Conservation (phyloP, 2,888 invertebrate genomes). For the Monoplex corrugatus region DNA sequence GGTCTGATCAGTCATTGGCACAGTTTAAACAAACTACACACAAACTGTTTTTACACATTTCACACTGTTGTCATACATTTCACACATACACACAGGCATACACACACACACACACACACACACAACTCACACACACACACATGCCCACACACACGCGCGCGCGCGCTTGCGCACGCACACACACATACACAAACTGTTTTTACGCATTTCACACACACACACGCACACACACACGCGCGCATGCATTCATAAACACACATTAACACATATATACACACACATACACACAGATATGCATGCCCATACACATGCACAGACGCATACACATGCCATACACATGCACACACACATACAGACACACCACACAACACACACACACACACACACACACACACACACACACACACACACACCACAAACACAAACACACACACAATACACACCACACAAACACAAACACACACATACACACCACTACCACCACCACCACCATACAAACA, state of each 20-base stretch:
- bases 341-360: not conserved
- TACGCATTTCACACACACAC: not conserved
- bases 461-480: not conserved
- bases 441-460: not conserved
- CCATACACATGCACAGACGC: too few species aligned
- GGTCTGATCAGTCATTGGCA: too few species aligned
- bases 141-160: not conserved
- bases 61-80: too few species aligned
- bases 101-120: slow-evolving; percentile 5
- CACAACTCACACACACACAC: not conserved
- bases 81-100: not conserved
- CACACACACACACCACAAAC: slow-evolving; percentile 8
- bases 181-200: not conserved
- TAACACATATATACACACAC: not conserved
- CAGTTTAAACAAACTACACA: too few species aligned
- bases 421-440: slow-evolving; percentile 21
- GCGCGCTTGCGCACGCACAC: not conserved
- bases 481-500: too few species aligned
- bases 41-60: too few species aligned
- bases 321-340: not conserved
- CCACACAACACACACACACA: not conserved
- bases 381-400: not conserved
- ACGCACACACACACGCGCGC: not conserved
- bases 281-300: not conserved
- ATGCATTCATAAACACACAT: not conserved